Percentiles rank a stretch among this genome's conserved stretches.
Conservation (phyloP, 2,888 invertebrate genomes). For the Acrobasis consociella region DNA sequence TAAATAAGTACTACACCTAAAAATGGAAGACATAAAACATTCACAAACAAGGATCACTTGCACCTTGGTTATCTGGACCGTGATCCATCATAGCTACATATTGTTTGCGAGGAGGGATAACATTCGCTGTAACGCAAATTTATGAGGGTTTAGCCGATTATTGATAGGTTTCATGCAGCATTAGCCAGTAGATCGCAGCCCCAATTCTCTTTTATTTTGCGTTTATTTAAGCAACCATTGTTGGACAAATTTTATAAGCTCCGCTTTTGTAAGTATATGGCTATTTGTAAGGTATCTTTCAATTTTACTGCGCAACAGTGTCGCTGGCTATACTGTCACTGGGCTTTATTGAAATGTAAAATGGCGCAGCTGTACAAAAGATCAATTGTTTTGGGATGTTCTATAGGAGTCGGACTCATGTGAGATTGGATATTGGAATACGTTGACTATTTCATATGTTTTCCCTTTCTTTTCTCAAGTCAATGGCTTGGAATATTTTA, state of each 20-base stretch:
- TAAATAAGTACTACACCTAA: background rate
- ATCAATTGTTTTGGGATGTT: background rate
- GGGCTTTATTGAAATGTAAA: slow-evolving; percentile 2
- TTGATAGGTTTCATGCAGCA: slow-evolving; percentile 65
- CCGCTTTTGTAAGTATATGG: slow-evolving; percentile 20
- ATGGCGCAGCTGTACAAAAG: background rate
- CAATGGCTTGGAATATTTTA: no score
- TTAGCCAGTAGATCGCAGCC: slow-evolving; percentile 56
- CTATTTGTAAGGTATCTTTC: slow-evolving; percentile 27
- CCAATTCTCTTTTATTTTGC: slow-evolving; percentile 35
- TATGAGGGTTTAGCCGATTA: slow-evolving; percentile 56
- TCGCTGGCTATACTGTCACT: background rate
- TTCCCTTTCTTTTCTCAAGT: no score
- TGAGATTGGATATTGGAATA: no score
- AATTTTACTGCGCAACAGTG: background rate
- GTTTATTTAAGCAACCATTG: background rate
- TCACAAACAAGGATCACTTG: slow-evolving; percentile 15
- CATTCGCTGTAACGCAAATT: slow-evolving; percentile 54
- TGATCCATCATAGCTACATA: slow-evolving; percentile 63
- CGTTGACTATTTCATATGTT: no score
- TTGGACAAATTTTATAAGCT: slow-evolving; percentile 13
- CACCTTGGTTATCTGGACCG: slow-evolving; percentile 29
- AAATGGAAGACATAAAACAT: slow-evolving; percentile 21
- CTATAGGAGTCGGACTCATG: background rate
- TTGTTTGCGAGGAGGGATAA: slow-evolving; percentile 56